These are phyloP conservation scores for Tenthredo amoena DNA, from an alignment of 2,888 invertebrate species.

Conservation along the genomic window DNA sequence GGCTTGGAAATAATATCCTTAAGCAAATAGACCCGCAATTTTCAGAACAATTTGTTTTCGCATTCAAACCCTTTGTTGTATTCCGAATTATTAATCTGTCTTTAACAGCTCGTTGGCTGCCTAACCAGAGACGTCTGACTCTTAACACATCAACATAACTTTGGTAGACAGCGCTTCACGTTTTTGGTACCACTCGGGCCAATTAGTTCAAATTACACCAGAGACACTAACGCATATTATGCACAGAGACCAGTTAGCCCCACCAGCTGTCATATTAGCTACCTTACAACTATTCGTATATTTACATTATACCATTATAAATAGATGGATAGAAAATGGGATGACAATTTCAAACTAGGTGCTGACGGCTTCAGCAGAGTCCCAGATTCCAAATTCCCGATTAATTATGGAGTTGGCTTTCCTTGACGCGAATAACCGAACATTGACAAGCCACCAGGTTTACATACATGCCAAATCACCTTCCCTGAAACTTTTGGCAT, in stretches of 20 bases:
- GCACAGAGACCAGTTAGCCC: not conserved
- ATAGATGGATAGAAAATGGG: not conserved
- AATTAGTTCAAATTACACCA: constrained; percentile 10
- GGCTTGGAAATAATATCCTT: not conserved
- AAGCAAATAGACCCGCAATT: not conserved
- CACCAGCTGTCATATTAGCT: not conserved
- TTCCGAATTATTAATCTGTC: constrained; percentile 9
- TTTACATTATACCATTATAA: not conserved
- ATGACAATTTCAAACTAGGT: too few species aligned
- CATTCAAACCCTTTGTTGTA: not conserved
- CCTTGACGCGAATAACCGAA: not conserved
- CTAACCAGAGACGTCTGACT: constrained; percentile 1
- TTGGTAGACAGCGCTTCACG: not conserved
- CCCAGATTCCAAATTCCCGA: not conserved
- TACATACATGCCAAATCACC: constrained; percentile 6
- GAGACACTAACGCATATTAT: not conserved
- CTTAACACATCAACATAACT: constrained; percentile 26
- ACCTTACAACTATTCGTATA: too few species aligned
- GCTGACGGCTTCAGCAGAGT: not conserved
- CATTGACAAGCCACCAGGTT: not conserved
- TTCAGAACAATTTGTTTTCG: constrained; percentile 21
- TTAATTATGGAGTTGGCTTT: not conserved
- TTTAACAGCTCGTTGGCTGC: constrained; percentile 21
- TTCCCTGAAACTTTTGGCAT: constrained; percentile 23
- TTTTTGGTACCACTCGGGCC: not conserved